phyloP scores from a whole-genome alignment of 2,113 vertebrate species.

The Brachionichthys hirsutus region DNA sequence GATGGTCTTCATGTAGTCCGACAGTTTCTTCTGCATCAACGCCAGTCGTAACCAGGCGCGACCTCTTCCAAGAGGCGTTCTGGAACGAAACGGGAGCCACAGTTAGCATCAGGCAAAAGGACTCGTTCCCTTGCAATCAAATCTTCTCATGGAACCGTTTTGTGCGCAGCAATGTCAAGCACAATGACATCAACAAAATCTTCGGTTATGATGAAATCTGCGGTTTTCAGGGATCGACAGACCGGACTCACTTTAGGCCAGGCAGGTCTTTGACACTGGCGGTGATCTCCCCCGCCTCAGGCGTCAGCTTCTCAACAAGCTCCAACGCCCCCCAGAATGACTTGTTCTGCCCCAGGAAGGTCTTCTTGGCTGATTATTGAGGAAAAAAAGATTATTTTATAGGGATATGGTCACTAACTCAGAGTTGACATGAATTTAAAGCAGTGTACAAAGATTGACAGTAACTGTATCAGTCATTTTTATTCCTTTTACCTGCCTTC shows the following conservation, averaged over 20 bases:
- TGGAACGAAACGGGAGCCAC: constrained; percentile 53
- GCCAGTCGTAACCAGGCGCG: constrained; percentile 96
- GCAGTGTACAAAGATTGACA: too few relatives aligned
- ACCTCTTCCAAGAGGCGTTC: constrained; percentile 94
- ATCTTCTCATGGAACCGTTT: background rate
- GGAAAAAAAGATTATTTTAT: background rate
- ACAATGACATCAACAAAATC: too few relatives aligned
- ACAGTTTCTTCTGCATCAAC: constrained; percentile 99
- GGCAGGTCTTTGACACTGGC: constrained; percentile 98
- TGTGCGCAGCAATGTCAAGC: too few relatives aligned
- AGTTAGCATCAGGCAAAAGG: too few relatives aligned
- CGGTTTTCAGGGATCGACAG: too few relatives aligned
- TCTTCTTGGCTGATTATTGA: constrained; percentile 88
- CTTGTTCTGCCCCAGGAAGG: constrained; percentile 98
- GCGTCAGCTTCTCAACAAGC: constrained; percentile 95
- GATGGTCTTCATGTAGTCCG: constrained; percentile 98
- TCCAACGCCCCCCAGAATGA: constrained; percentile 99
- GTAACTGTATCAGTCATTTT: too few relatives aligned
- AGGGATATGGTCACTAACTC: background rate
- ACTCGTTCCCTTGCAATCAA: background rate
- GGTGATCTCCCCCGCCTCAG: constrained; percentile 96
- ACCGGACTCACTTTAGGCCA: constrained; percentile 88
- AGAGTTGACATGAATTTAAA: background rate
- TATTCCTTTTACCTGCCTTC: background rate
- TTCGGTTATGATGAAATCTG: too few relatives aligned